phyloP scores from a whole-genome alignment of 2,888 invertebrate genomes.

The Zeuzera pyrina region DNA sequence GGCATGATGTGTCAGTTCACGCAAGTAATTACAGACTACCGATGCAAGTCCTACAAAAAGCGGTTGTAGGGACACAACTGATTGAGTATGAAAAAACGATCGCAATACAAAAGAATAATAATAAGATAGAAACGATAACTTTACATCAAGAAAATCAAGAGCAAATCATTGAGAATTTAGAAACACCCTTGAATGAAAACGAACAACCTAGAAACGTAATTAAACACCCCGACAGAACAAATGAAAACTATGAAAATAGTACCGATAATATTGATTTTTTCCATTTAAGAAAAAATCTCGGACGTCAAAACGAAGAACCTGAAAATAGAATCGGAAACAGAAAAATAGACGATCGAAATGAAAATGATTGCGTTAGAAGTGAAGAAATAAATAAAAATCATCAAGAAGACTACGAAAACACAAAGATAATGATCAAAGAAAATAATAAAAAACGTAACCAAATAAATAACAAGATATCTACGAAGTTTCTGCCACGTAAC shows the following conservation, averaged over 20 bases:
- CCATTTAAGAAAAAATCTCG: background rate
- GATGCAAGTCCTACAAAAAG: background rate
- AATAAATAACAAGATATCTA: too few species aligned
- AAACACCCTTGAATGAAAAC: background rate
- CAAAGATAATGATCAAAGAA: too few species aligned
- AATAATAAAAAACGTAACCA: too few species aligned
- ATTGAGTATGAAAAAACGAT: background rate
- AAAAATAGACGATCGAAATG: too few species aligned
- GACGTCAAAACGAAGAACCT: too few species aligned
- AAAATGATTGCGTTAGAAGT: too few species aligned
- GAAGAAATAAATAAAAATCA: too few species aligned
- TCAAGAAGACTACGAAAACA: too few species aligned
- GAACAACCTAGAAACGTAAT: background rate
- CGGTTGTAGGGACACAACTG: background rate
- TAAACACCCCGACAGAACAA: background rate
- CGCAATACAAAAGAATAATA: background rate
- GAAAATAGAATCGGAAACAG: too few species aligned
- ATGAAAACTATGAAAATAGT: too few species aligned
- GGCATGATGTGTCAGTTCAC: background rate
- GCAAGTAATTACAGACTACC: background rate
- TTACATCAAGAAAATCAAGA: background rate
- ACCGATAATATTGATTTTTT: background rate
- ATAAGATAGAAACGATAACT: background rate
- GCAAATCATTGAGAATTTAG: background rate
- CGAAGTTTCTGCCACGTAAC: too few species aligned